Conservation (phyloP, 1,140 invertebrate genomes). For the Bombus consobrinus region DNA sequence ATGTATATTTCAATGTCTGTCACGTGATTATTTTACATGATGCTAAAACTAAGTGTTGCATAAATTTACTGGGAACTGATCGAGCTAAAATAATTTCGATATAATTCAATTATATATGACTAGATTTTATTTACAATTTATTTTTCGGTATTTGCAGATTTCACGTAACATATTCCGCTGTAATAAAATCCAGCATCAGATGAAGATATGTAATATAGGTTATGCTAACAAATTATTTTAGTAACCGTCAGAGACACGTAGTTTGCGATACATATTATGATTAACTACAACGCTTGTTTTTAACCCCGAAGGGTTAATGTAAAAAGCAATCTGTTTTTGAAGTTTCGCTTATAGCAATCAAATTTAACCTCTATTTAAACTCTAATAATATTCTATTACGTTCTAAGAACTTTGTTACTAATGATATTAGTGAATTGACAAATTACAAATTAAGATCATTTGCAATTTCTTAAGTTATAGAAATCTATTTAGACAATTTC, state of each 20-base stretch:
- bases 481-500: neutral
- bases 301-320: neutral
- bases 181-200: constrained; percentile 11
- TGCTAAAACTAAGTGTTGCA: no score
- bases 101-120: neutral
- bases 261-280: neutral
- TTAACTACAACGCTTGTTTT: neutral
- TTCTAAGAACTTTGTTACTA: neutral
- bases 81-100: neutral
- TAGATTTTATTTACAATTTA: neutral
- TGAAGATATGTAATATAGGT: neutral
- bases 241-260: neutral
- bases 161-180: neutral
- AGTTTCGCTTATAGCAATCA: neutral
- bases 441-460: neutral
- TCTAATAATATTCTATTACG: no score
- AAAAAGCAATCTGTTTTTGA: neutral
- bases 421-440: neutral
- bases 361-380: no score
- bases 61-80: neutral
- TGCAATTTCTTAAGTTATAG: neutral
- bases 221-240: constrained; percentile 7
- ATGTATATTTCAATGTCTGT: neutral
- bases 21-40: neutral
- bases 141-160: neutral